phyloP scores from a whole-genome alignment of 2,113 vertebrate genomes.

The Hippoglossus stenolepis region DNA sequence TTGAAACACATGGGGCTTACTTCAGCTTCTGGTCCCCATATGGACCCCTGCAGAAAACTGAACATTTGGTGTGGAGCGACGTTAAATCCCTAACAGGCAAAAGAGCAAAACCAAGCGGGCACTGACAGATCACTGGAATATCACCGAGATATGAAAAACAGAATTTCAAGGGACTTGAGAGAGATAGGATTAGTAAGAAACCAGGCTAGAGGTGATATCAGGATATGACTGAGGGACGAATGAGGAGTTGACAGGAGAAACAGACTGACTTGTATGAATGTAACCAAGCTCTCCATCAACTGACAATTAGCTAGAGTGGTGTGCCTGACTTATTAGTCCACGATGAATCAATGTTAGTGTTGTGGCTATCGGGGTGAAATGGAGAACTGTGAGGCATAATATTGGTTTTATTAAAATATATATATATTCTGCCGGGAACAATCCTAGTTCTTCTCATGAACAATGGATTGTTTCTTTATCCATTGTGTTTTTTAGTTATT shows the following conservation, averaged over 20 bases:
- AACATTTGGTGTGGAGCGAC: too few species aligned
- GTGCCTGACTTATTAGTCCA: neutral
- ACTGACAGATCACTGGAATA: neutral
- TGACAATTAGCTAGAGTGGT: neutral
- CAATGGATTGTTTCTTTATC: too few species aligned
- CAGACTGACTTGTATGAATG: neutral
- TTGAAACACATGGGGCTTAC: too few species aligned
- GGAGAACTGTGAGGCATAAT: neutral
- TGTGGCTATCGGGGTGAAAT: too few species aligned
- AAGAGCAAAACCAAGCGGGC: too few species aligned
- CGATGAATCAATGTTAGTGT: neutral
- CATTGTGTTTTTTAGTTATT: too few species aligned
- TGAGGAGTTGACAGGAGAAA: slow-evolving; percentile 3
- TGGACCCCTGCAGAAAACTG: too few species aligned
- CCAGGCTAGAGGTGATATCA: neutral
- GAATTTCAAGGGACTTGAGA: neutral
- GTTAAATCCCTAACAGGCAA: too few species aligned
- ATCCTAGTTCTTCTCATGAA: too few species aligned
- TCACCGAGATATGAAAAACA: slow-evolving; percentile 12
- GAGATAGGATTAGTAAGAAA: neutral
- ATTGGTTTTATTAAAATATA: too few species aligned
- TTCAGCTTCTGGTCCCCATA: too few species aligned
- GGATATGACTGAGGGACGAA: neutral
- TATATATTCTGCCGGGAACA: too few species aligned
- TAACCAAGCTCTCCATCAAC: neutral